phyloP scores from a whole-genome alignment of 1,140 invertebrate genomes.

The Listronotus bonariensis region DNA sequence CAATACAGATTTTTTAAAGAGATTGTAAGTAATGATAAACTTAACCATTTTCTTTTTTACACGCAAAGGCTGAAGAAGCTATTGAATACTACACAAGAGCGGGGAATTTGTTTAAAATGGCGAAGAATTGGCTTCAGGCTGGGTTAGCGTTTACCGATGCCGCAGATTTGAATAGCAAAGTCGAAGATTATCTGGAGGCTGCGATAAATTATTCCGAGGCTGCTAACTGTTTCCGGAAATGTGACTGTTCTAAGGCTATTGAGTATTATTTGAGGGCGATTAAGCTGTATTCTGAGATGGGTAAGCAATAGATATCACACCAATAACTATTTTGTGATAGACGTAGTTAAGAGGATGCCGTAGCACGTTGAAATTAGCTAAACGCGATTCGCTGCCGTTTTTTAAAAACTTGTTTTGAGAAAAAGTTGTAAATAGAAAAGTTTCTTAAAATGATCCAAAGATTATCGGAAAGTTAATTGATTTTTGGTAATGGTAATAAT shows the following conservation, averaged over 20 bases:
- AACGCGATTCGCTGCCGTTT: too few species aligned
- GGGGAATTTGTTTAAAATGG: conserved; percentile 97
- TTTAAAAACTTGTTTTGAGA: too few species aligned
- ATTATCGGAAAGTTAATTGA: too few species aligned
- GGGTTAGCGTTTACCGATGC: conserved; percentile 92
- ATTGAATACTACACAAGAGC: conserved; percentile 94
- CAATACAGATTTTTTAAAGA: too few species aligned
- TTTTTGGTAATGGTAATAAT: too few species aligned
- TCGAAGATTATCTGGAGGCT: conserved; percentile 88
- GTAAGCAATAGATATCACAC: conserved; percentile 51
- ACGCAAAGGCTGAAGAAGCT: conserved; percentile 86
- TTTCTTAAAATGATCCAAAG: too few species aligned
- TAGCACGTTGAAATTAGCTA: too few species aligned
- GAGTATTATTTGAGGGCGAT: conserved; percentile 90
- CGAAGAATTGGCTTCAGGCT: conserved; percentile 94
- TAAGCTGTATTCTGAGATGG: conserved; percentile 98
- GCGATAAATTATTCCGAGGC: conserved; percentile 94
- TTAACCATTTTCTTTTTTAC: neutral
- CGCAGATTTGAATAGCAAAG: conserved; percentile 82
- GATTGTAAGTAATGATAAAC: too few species aligned
- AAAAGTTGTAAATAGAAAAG: too few species aligned
- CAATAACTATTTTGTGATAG: too few species aligned
- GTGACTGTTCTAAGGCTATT: conserved; percentile 86
- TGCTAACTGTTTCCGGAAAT: conserved; percentile 95
- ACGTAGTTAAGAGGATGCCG: too few species aligned